phyloP scores from a whole-genome alignment of 2,797 vertebrate genomes.

The Poliocrania exsul region DNA sequence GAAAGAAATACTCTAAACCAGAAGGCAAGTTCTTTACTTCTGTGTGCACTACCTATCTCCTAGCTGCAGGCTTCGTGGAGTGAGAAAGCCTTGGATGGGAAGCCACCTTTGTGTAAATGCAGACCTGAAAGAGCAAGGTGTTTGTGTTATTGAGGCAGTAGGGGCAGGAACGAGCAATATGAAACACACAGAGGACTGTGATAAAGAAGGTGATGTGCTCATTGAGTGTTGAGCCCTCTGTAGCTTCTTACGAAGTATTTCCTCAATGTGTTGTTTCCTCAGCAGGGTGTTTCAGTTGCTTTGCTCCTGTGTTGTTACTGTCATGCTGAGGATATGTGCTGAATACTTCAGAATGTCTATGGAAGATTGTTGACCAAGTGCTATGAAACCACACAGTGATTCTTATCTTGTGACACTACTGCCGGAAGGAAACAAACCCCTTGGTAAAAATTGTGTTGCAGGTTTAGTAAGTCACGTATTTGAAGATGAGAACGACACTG shows the following conservation, averaged over 20 bases:
- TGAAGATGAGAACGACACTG: not conserved
- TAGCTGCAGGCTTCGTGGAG: not conserved
- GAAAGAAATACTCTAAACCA: not conserved
- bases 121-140: not conserved
- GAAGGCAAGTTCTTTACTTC: not conserved
- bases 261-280: not conserved
- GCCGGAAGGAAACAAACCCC: conserved; percentile 25
- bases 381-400: conserved; percentile 4
- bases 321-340: not conserved
- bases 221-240: not conserved
- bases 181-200: not conserved
- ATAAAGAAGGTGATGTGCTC: not conserved
- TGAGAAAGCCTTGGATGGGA: not conserved
- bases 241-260: not conserved
- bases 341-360: not conserved
- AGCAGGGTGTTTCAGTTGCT: not conserved
- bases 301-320: not conserved
- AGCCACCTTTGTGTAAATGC: not conserved
- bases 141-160: not conserved
- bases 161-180: not conserved
- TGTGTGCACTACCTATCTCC: fast-evolving
- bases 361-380: not conserved
- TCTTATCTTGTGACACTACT: not conserved
- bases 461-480: not conserved
- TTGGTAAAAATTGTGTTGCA: not conserved